Evolutionary conservation across 2,797 vertebrate genomes (phyloP), one percentile per base, ranked within the genome.

Genomic region (Dromococcyx pavoninus): DNA sequence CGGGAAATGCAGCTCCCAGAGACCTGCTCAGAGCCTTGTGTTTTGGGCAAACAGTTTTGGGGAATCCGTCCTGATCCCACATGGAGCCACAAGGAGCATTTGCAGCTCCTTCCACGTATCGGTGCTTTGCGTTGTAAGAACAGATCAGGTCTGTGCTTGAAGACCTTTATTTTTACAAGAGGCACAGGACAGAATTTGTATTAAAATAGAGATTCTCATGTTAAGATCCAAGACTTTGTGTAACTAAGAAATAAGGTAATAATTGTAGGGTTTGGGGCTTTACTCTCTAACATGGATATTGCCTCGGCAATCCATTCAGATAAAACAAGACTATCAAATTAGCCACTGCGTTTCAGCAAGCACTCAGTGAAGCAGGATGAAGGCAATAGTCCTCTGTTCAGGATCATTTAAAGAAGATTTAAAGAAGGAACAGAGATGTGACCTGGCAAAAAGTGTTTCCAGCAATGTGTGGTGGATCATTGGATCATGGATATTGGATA

Each of bases 391-490:
- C 21, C 73, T 81, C 81, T 44, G 69, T 75, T 86, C 86, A 83
- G 78, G 86, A 80, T 41, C 41, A 10, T 66, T 91, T 86, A 46
- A 86, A 89, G 80, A 74, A 80, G 60, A 70, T 82, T 90, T 57
- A 91, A 41, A 32, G 37, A 10, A 92, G 37, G 58, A 89, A 43
- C 3, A 1, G 69, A 54, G 41, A 85, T 33, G 58, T 37, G 62
- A 71, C 44, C 35, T 57, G 64, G 69, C 41, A 71, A 79, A 84
- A 80, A 86, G 46, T 12, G 0, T 56, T 90, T 77, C 60, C 69
- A 87, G 80, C 50, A 17, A 9, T 1, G 61, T 5, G 2, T 0
- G 0, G 75, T 57, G 51, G 57, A 23, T 80, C 0, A 0, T 30
- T 75, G 78, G 58, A n/a, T 90, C 48, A 3, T 24, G 84, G 74